Evolutionary conservation across 1,140 invertebrate genomes (phyloP), one percentile per base, ranked within the genome.

Genomic region (Ylistrum balloti): DNA sequence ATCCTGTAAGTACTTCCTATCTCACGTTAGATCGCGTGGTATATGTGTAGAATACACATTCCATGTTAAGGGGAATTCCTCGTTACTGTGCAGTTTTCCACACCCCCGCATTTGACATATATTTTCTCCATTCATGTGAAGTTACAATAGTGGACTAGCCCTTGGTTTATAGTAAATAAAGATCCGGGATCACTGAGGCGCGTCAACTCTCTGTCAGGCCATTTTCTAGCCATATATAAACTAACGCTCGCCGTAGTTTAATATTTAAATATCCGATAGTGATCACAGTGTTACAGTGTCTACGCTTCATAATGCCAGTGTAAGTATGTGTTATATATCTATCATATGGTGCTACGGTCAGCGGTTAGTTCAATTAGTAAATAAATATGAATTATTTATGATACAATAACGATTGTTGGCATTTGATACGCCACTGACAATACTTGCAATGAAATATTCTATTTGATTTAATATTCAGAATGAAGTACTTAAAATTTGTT

Each of bases 31-130:
- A n/a, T n/a, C n/a, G n/a, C n/a, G n/a, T n/a, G n/a, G n/a, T n/a
- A n/a, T n/a, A n/a, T n/a, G 17, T 28, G n/a, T 7, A n/a, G 22
- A 74, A 28, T 74, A 9, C n/a, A 74, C n/a, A 74, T 74, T n/a
- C n/a, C 56, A 5, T 3, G 17, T 74, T 9, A 28, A 28, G 0
- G 56, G 56, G 56, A 74, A 74, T 74, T 74, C 56, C 56, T 56
- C 17, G 22, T 38, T 7, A 38, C 9, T 9, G 22, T 74, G 5
- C 35, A 56, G n/a, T n/a, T 74, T 28, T 74, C 56, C 56, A 74
- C 56, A n/a, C 56, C 56, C n/a, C 56, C 56, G 56, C 56, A 74
- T n/a, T 74, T 74, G 56, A 74, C 56, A 74, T 74, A 74, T n/a
- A 28, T 74, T 28, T 74, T 28, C 3, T n/a, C n/a, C 56, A 74